Evolutionary conservation across 2,797 vertebrate genomes (phyloP), one percentile per base, ranked within the genome.

Genomic region (Labroides dimidiatus): DNA sequence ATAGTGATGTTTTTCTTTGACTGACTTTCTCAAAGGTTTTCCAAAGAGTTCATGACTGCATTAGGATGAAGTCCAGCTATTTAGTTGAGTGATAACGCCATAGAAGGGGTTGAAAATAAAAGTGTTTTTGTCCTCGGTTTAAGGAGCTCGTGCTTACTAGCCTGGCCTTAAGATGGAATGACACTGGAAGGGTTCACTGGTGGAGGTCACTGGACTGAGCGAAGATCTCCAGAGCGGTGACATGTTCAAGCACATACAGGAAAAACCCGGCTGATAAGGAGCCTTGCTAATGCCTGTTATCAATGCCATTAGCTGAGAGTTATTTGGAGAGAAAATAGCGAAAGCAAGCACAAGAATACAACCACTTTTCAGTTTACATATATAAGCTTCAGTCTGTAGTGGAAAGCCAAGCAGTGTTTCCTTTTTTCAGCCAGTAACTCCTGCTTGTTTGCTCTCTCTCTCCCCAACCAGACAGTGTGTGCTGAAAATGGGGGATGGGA

Each of bases 251-350:
- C 52, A 69, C 71, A 85, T 60, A 65, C 75, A 82, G 89, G 90
- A 84, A 90, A 68, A 78, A 69, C 55, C 36, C 61, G 23, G 56
- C 78, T 55, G 83, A 90, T 89, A 89, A 87, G 80, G 20, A 55
- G 67, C 71, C 49, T 67, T 77, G 85, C 72, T 78, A 63, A 82
- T 70, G 78, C 36, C 58, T 75, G 63, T 81, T 85, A 76, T 90
- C 79, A 68, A 37, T 68, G 61, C 61, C 59, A 66, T 83, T 86
- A 82, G 68, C 45, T 24, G 53, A 74, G 68, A 70, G 73, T 58
- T 76, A 70, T 84, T 75, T 77, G 60, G 19, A 77, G 52, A 81
- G 66, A 72, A 82, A 78, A 48, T 56, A 48, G 51, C 53, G 51
- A 69, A 76, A 66, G 57, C 52, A 72, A 53, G 19, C 72, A 73